phyloP scores from a whole-genome alignment of 2,797 vertebrate species.

The Phoxinus dragarum region DNA sequence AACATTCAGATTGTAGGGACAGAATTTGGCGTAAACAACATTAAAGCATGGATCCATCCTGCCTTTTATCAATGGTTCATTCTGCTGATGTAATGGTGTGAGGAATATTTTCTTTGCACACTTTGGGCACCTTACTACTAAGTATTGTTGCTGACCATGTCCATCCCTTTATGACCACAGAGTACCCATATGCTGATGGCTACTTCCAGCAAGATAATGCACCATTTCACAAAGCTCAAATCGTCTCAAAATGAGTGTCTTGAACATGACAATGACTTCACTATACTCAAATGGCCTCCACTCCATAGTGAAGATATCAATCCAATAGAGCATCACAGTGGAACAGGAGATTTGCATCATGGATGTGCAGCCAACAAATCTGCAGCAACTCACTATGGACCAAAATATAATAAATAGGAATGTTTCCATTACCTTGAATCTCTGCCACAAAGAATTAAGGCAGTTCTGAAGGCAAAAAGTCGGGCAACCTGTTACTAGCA shows the following conservation, averaged over 20 bases:
- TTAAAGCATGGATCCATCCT: slow-evolving; percentile 55
- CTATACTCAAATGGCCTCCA: neutral
- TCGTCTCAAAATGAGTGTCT: neutral
- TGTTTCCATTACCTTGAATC: neutral
- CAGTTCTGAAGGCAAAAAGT: neutral
- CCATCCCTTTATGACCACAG: no score
- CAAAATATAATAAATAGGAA: no score
- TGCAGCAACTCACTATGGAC: no score
- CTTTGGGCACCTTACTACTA: no score
- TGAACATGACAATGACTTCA: no score
- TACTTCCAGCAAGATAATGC: no score
- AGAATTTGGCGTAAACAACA: slow-evolving; percentile 59
- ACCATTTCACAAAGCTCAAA: neutral
- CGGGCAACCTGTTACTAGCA: no score
- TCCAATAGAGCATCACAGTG: neutral
- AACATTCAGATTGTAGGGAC: slow-evolving; percentile 8
- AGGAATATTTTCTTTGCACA: neutral
- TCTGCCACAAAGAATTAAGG: neutral
- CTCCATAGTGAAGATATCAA: neutral
- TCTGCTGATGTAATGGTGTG: neutral
- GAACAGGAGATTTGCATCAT: neutral
- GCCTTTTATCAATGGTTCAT: slow-evolving; percentile 36
- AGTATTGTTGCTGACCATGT: no score
- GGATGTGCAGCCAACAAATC: neutral
- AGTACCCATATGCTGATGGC: no score